phyloP scores from a whole-genome alignment of 2,113 vertebrate genomes.

The Brachypodius melanocephalos region DNA sequence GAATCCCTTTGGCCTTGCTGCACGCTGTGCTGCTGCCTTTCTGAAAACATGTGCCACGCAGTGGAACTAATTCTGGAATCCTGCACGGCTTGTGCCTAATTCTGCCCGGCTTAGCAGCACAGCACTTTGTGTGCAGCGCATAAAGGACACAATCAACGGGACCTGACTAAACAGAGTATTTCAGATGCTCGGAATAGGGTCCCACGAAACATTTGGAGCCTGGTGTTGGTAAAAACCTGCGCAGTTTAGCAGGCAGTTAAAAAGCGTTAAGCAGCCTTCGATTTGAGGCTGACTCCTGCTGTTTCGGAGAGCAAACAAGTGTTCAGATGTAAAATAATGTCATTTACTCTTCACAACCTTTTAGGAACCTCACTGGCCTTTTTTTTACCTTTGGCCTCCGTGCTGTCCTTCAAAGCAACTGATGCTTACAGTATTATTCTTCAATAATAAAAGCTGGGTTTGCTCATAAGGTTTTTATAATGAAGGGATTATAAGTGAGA shows the following conservation, averaged over 20 bases:
- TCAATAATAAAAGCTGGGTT: background rate
- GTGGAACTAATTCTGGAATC: slow-evolving; percentile 61
- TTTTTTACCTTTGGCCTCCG: background rate
- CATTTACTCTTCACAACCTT: background rate
- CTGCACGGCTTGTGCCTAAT: background rate
- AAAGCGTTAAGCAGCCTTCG: background rate
- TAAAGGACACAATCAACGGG: background rate
- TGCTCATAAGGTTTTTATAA: background rate
- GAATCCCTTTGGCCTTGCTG: background rate
- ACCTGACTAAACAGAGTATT: background rate
- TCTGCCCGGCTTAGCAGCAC: background rate
- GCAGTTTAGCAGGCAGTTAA: background rate
- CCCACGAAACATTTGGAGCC: background rate
- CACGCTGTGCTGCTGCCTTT: background rate
- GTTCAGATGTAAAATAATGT: background rate
- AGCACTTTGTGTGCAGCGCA: background rate
- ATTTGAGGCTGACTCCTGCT: background rate
- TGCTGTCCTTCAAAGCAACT: background rate
- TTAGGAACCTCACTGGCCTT: background rate
- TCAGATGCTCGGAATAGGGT: background rate
- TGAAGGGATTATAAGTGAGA: background rate
- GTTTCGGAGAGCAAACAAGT: background rate
- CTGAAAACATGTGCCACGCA: background rate
- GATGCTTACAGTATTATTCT: background rate
- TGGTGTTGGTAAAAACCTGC: background rate